Conservation (phyloP, 2,888 invertebrate genomes). For the Physocephala rufipes region DNA sequence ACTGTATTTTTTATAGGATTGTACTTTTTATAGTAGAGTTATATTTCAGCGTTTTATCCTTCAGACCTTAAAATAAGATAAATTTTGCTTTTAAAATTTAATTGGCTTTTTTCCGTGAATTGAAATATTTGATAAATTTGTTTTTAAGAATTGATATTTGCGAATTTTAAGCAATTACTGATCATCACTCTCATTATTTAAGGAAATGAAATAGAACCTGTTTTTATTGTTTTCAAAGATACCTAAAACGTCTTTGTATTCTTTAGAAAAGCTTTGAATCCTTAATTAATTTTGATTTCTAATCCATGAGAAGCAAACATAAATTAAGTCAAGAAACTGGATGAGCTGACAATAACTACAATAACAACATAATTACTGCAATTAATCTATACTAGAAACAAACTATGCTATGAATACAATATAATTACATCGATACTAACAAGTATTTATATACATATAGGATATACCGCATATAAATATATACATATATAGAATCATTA, state of each 20-base stretch:
- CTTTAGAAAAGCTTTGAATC: background rate
- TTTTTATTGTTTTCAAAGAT: too few relatives aligned
- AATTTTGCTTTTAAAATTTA: too few relatives aligned
- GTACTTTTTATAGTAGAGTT: too few relatives aligned
- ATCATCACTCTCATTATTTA: too few relatives aligned
- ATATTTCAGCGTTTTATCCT: too few relatives aligned
- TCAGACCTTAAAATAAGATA: too few relatives aligned
- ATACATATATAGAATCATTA: conserved; percentile 13
- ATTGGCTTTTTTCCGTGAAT: too few relatives aligned
- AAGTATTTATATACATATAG: conserved; percentile 33
- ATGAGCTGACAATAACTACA: conserved; percentile 66
- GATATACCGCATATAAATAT: conserved; percentile 35
- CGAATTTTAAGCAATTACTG: too few relatives aligned
- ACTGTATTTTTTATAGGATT: too few relatives aligned
- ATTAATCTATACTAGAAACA: conserved; percentile 43
- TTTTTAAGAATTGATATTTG: too few relatives aligned
- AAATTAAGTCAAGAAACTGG: conserved; percentile 49
- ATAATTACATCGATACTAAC: conserved; percentile 40
- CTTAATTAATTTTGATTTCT: background rate
- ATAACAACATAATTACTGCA: conserved; percentile 57
- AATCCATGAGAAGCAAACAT: background rate
- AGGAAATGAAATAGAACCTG: too few relatives aligned
- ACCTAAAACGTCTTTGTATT: background rate
- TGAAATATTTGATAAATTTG: too few relatives aligned
- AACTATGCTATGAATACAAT: conserved; percentile 41